Evolutionary conservation across 2,888 invertebrate genomes (phyloP).

Genomic region (Spisula subtruncata): DNA sequence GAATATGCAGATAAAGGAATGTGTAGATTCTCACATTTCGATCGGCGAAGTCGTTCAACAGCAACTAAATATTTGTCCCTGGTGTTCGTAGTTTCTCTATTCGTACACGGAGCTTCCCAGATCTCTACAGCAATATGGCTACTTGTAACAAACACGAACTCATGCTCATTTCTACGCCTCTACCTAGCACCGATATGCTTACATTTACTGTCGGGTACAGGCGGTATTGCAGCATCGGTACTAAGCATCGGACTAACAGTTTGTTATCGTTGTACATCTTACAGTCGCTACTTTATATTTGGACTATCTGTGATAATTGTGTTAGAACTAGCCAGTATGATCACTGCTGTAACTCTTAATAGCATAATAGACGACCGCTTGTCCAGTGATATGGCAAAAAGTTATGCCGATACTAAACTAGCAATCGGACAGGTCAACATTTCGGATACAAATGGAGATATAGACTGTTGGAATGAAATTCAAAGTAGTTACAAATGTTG

Average conservation of each 20-base stretch:
- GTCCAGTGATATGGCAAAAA: conserved; percentile 16
- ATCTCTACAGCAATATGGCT: conserved; percentile 28
- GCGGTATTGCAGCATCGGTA: neutral
- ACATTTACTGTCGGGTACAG: conserved; percentile 16
- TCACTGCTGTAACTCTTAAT: conserved; percentile 27
- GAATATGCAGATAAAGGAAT: neutral
- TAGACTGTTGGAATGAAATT: conserved; percentile 24
- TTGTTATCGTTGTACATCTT: conserved; percentile 5
- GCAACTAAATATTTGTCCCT: conserved; percentile 31
- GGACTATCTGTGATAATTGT: neutral
- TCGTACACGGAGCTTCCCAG: conserved; percentile 32
- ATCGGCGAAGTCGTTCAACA: conserved; percentile 9
- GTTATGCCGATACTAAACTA: neutral
- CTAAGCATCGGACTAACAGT: neutral
- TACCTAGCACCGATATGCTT: conserved; percentile 13
- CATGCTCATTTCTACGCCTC: conserved; percentile 22
- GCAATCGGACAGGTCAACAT: neutral
- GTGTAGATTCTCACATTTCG: conserved; percentile 42
- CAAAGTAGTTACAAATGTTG: conserved; percentile 37
- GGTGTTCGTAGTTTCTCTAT: conserved; percentile 27
- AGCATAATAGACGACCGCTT: conserved; percentile 1
- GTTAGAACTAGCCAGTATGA: conserved; percentile 20
- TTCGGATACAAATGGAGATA: neutral
- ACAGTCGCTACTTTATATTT: neutral
- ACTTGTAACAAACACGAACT: neutral